phyloP scores from a whole-genome alignment of 2,888 invertebrate genomes.

The Leptarthrus brevirostris region DNA sequence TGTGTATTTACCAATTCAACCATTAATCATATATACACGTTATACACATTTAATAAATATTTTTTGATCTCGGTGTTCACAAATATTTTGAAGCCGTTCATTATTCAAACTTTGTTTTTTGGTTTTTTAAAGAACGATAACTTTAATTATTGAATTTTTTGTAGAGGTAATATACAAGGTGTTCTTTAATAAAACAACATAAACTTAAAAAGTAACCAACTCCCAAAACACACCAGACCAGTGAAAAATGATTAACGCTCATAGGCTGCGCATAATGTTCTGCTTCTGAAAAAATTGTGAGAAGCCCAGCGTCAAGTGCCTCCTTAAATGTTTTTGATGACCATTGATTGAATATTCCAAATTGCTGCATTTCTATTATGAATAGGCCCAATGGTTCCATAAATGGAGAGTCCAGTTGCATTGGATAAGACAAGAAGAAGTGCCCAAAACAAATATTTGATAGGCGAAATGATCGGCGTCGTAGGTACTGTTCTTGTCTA shows the following conservation, averaged over 20 bases:
- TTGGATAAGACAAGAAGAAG: conserved; percentile 12
- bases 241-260: neutral
- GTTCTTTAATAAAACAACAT: neutral
- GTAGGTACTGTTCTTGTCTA: conserved; percentile 17
- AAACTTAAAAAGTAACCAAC: conserved; percentile 17
- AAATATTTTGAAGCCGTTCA: too few relatives aligned
- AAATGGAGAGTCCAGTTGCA: conserved; percentile 41
- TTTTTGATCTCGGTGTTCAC: too few relatives aligned
- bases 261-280: neutral
- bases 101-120: too few relatives aligned
- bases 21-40: too few relatives aligned
- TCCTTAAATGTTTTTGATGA: neutral
- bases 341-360: conserved; percentile 27
- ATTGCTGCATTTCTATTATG: conserved; percentile 5
- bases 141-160: too few relatives aligned
- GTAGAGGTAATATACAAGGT: too few relatives aligned
- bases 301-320: neutral
- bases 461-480: conserved; percentile 3
- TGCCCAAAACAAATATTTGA: conserved; percentile 30
- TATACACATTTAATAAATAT: too few relatives aligned
- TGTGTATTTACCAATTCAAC: too few relatives aligned
- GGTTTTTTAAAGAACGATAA: too few relatives aligned
- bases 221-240: conserved; percentile 2
- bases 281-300: neutral
- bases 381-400: conserved; percentile 5